Conservation (phyloP, 1,140 invertebrate species). For the Pachypsylla venusta region DNA sequence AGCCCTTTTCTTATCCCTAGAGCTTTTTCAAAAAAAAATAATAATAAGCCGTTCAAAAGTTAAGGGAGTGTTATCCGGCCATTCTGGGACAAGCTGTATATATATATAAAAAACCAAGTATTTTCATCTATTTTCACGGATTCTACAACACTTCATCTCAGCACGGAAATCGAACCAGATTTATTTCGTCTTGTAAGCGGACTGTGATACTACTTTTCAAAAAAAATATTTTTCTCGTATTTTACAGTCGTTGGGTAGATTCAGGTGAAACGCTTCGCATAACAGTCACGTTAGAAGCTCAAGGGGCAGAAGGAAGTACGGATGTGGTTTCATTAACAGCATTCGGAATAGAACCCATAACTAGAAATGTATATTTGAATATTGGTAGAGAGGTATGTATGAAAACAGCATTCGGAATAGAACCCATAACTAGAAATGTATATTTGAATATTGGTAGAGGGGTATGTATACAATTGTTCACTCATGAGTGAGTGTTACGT, state of each 20-base stretch:
- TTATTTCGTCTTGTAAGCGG: not conserved
- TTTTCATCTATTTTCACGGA: not conserved
- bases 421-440: slow-evolving; percentile 16
- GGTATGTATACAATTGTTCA: too few relatives aligned
- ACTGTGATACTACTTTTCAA: not conserved
- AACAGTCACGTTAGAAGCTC: slow-evolving; percentile 13
- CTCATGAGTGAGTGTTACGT: too few relatives aligned
- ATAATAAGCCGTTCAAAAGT: too few relatives aligned
- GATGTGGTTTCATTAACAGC: slow-evolving; percentile 19
- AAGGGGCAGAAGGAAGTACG: slow-evolving; percentile 13
- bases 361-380: slow-evolving; percentile 19
- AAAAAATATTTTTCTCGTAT: not conserved
- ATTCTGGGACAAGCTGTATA: not conserved
- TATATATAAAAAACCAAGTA: not conserved
- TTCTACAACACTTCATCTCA: not conserved
- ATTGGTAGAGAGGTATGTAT: slow-evolving; percentile 17
- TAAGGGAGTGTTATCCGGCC: too few relatives aligned
- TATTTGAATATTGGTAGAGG: slow-evolving; percentile 18
- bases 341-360: slow-evolving; percentile 8
- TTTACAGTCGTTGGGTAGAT: slow-evolving; percentile 4
- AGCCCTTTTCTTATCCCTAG: too few relatives aligned
- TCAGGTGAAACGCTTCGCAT: slow-evolving; percentile 11
- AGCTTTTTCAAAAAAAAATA: too few relatives aligned
- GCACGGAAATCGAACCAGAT: too few relatives aligned
- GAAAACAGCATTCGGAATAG: not conserved